Conservation (phyloP, 2,113 vertebrate species). For the Arizona elegans region DNA sequence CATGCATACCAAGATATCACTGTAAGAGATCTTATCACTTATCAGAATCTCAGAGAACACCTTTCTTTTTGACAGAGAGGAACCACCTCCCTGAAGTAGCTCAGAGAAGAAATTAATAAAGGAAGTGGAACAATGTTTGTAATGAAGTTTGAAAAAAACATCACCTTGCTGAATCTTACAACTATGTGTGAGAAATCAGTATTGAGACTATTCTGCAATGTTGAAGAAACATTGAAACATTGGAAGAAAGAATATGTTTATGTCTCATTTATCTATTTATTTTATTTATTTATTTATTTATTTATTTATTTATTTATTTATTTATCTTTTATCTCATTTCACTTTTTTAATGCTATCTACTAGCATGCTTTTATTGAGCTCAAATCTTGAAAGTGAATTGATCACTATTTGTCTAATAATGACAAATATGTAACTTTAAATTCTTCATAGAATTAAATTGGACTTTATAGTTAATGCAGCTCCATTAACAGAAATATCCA, state of each 20-base stretch:
- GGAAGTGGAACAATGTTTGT: background rate
- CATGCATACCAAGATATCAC: background rate
- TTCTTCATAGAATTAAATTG: background rate
- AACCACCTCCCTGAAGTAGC: background rate
- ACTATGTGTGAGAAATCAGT: background rate
- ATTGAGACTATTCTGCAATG: background rate
- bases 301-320: too few relatives aligned
- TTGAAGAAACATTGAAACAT: too few relatives aligned
- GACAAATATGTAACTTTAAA: background rate
- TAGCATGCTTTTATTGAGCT: background rate
- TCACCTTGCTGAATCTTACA: background rate
- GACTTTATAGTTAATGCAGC: background rate
- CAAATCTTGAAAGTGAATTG: background rate
- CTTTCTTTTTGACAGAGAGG: background rate
- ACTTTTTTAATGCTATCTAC: background rate
- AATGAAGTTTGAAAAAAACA: background rate
- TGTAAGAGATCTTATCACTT: background rate
- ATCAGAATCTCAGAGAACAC: background rate
- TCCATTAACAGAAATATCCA: background rate
- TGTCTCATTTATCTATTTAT: background rate
- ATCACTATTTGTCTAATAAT: background rate
- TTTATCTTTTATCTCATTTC: background rate
- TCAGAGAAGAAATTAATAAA: background rate
- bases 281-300: too few relatives aligned
- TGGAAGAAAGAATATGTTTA: background rate